A percentile compares a stretch with the other conserved stretches of the same genome.
phyloP scores from a whole-genome alignment of 2,113 vertebrate species.

The Spizaetus ornatus region DNA sequence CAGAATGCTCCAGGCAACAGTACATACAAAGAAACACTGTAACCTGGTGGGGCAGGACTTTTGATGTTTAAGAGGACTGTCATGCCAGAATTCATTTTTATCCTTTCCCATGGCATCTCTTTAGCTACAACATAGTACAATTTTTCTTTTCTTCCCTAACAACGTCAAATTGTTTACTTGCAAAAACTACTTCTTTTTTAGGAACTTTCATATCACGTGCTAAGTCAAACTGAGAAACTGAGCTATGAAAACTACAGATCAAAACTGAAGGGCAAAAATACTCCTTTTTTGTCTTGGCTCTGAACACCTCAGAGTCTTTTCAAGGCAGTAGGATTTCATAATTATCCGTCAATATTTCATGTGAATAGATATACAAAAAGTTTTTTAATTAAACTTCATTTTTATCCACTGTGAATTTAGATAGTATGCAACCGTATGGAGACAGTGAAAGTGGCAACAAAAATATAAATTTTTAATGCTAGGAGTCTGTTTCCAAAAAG shows the following conservation, averaged over 20 bases:
- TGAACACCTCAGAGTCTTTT: not conserved
- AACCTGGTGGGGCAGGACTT: not conserved
- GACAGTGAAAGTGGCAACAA: not conserved
- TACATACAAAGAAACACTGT: not conserved
- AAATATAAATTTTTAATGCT: not conserved
- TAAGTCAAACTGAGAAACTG: not conserved
- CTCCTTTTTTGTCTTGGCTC: not conserved
- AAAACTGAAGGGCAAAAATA: not conserved
- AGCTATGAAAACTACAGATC: not conserved
- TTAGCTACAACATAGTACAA: not conserved
- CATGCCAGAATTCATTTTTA: not conserved
- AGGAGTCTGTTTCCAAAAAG: not conserved
- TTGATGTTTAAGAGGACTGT: not conserved
- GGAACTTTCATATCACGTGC: not conserved
- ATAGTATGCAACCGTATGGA: not conserved
- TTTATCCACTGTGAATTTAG: not conserved
- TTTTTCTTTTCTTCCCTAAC: not conserved
- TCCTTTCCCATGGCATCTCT: not conserved
- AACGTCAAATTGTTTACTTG: not conserved
- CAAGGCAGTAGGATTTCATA: not conserved
- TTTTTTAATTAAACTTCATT: not conserved
- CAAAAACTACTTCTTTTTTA: not conserved
- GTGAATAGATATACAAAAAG: not conserved
- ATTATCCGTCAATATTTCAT: not conserved
- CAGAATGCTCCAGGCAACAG: not conserved